Evolutionary conservation across 2,113 vertebrate species (phyloP), one percentile per base, ranked within the genome.

Genomic region (Hydrolagus affinis): DNA sequence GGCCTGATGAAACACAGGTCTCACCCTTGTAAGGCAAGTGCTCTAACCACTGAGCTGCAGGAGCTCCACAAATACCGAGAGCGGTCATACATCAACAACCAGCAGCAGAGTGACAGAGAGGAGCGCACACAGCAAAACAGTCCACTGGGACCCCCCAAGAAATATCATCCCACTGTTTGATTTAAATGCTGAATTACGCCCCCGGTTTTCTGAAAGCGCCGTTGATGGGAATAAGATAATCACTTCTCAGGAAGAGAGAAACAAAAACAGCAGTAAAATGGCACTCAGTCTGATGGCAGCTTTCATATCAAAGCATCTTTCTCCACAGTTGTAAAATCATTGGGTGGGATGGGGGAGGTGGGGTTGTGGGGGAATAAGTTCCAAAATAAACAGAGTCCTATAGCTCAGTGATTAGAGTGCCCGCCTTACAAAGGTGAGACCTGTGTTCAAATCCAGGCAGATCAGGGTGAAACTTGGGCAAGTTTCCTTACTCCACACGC

Each of bases 161-260:
- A 94, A 94, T 93, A 92, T 93, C 92, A 94, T 92, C 89, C 88
- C 89, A 89, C 92, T 91, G 92, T 92, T 94, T 93, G 91, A 93
- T 93, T 93, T 92, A 90, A 95, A 95, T 93, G 91, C 90, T 95
- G 93, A 96, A 93, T 95, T 94, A 95, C 93, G 89, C 90, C 89
- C 89, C 88, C 89, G 86, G 89, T n/a, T 90, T 93, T 92, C 90
- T 91, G 91, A 92, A 89, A 90, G 88, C 66, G 86, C 91, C 94
- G 94, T 93, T 95, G 94, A 95, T 94, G n/a, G 90, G 92, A 95
- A 89, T 91, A 90, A 92, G 91, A 92, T 93, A 94, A 94, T 92
- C 93, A 93, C 90, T 89, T 92, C 91, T 89, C 73, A 87, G 89
- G 90, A 91, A 92, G 94, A 89, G 87, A 44, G 6, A 44, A 91